A percentile compares a stretch with the other conserved stretches of the same genome.
These are phyloP conservation scores for Onychostruthus taczanowskii DNA, from an alignment of 2,113 vertebrate species.

Conservation along the genomic window DNA sequence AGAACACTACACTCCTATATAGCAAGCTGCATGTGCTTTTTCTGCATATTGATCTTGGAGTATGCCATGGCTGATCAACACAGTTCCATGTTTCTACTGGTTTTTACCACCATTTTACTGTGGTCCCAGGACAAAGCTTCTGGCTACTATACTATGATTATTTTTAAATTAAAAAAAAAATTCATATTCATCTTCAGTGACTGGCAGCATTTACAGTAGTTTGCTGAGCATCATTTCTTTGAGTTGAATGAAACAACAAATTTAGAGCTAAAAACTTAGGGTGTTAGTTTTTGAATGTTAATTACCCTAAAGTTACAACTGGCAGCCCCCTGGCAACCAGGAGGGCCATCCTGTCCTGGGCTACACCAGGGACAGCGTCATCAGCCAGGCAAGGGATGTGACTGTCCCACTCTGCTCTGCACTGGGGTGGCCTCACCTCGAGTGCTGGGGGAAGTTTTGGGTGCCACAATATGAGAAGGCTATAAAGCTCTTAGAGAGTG, in stretches of 20 bases:
- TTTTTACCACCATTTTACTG: background rate
- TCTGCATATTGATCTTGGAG: background rate
- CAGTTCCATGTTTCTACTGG: background rate
- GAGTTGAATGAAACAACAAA: background rate
- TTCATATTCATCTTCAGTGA: background rate
- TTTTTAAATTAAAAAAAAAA: background rate
- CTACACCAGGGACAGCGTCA: fast-evolving
- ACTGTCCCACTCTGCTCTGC: background rate
- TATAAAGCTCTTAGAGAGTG: background rate
- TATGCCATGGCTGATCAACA: background rate
- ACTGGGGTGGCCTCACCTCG: background rate
- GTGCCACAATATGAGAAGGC: fast-evolving
- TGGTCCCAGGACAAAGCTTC: background rate
- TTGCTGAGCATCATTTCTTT: background rate
- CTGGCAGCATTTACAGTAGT: background rate
- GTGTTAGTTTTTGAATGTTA: background rate
- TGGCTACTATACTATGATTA: background rate
- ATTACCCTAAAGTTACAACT: background rate
- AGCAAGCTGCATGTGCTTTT: background rate
- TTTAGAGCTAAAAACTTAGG: background rate
- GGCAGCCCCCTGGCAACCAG: background rate
- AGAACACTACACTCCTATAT: background rate
- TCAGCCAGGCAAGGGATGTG: background rate
- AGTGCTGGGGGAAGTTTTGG: background rate
- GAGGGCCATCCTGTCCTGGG: background rate